Conservation (phyloP, 2,888 invertebrate genomes). For the Herminia tarsipennalis region DNA sequence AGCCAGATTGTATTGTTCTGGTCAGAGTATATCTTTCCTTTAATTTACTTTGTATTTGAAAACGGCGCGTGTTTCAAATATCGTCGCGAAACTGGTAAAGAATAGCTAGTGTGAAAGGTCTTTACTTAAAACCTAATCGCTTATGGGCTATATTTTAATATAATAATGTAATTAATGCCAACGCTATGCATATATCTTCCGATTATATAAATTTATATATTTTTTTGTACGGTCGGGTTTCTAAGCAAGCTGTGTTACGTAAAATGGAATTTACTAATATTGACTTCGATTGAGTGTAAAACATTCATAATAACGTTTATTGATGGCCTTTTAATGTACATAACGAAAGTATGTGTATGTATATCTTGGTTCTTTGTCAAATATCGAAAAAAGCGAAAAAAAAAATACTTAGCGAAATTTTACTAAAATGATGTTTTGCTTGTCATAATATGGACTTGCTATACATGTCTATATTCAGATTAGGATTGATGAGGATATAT, state of each 20-base stretch:
- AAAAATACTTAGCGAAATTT: no score
- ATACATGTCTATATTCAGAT: no score
- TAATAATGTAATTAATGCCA: constrained; percentile 27
- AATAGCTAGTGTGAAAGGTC: neutral
- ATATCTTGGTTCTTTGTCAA: neutral
- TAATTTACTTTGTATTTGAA: no score
- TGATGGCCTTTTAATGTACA: neutral
- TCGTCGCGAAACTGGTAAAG: neutral
- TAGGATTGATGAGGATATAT: no score
- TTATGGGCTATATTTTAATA: constrained; percentile 31
- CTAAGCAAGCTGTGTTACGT: constrained; percentile 5
- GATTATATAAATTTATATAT: constrained; percentile 24
- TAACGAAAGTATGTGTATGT: neutral
- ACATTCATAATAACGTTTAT: constrained; percentile 2
- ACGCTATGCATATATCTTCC: constrained; percentile 34
- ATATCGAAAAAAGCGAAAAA: neutral
- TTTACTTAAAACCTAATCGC: constrained; percentile 15
- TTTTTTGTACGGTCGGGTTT: constrained; percentile 20
- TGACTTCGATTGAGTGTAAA: constrained; percentile 7
- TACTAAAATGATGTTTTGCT: no score
- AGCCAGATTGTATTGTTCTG: no score
- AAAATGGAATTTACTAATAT: constrained; percentile 7
- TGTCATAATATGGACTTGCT: no score
- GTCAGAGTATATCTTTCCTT: no score
- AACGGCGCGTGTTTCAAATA: no score